These are phyloP conservation scores for Nyctibius grandis DNA, from an alignment of 2,797 vertebrate genomes.

Conservation along the genomic window DNA sequence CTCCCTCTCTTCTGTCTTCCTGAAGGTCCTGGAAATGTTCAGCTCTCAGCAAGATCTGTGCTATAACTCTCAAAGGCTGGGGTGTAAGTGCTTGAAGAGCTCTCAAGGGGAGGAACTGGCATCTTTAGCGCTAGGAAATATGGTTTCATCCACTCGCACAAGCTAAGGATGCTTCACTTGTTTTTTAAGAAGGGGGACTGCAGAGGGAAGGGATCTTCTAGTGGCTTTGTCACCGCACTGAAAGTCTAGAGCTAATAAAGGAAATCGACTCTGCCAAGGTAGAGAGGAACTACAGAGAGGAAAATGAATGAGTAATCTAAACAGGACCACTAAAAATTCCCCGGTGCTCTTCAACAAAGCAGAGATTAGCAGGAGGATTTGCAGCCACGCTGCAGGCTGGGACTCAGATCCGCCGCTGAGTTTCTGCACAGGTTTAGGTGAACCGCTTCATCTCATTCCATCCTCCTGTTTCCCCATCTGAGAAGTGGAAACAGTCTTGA, in stretches of 20 bases:
- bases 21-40: not conserved
- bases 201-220: not conserved
- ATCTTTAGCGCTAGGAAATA: not conserved
- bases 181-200: not conserved
- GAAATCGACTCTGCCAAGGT: not conserved
- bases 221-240: not conserved
- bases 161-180: not conserved
- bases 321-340: not conserved
- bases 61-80: not conserved
- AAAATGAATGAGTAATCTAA: not conserved
- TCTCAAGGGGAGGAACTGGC: not conserved
- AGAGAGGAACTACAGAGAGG: not conserved
- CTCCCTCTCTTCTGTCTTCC: not conserved
- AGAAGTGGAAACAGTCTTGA: not conserved
- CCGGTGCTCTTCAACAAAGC: not conserved
- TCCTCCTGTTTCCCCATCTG: not conserved
- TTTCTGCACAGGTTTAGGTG: not conserved
- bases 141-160: not conserved
- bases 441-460: not conserved
- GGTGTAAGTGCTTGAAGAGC: not conserved
- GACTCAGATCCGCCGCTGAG: not conserved
- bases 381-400: not conserved
- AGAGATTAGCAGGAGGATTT: not conserved
- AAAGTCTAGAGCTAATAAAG: not conserved
- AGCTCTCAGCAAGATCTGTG: fast-evolving